A percentile compares a stretch with the other conserved stretches of the same genome.
Evolutionary conservation across 2,888 invertebrate genomes (phyloP).

Genomic region (Scaptomyza polygonia): DNA sequence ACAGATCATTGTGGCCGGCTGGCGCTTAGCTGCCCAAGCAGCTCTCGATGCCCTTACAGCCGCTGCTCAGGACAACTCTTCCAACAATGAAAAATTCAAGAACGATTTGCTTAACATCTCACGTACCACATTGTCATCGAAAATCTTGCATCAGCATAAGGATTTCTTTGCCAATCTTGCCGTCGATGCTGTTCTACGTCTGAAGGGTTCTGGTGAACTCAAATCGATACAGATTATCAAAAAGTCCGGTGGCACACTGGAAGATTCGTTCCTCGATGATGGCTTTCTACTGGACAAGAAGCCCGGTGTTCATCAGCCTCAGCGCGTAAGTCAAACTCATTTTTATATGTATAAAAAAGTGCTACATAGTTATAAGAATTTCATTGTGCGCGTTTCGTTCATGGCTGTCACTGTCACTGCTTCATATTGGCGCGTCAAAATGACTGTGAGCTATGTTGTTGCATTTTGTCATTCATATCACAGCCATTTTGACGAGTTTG

Average conservation of each 20-base stretch:
- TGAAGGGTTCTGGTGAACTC: constrained; percentile 97
- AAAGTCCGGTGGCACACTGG: constrained; percentile 95
- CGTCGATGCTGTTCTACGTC: constrained; percentile 96
- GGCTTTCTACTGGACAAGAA: constrained; percentile 98
- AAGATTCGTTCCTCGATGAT: constrained; percentile 98
- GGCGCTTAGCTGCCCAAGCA: constrained; percentile 94
- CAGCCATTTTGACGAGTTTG: constrained; percentile 85
- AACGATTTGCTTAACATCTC: constrained; percentile 98
- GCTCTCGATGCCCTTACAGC: constrained; percentile 93
- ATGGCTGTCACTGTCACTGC: constrained; percentile 26
- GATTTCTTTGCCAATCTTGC: constrained; percentile 97
- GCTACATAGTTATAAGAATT: too few species aligned
- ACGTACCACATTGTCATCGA: constrained; percentile 98
- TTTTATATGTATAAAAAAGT: background rate
- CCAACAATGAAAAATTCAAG: constrained; percentile 90
- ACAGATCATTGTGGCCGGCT: constrained; percentile 98
- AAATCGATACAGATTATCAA: constrained; percentile 99
- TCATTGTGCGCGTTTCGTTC: constrained; percentile 3
- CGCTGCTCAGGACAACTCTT: constrained; percentile 92
- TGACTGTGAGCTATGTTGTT: constrained; percentile 85
- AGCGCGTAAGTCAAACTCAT: constrained; percentile 84
- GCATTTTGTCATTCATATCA: constrained; percentile 77
- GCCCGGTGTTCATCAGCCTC: constrained; percentile 98
- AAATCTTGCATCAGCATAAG: constrained; percentile 98
- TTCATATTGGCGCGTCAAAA: constrained; percentile 79